phyloP scores from a whole-genome alignment of 2,113 vertebrate species.

The Monarcha castaneiventris region DNA sequence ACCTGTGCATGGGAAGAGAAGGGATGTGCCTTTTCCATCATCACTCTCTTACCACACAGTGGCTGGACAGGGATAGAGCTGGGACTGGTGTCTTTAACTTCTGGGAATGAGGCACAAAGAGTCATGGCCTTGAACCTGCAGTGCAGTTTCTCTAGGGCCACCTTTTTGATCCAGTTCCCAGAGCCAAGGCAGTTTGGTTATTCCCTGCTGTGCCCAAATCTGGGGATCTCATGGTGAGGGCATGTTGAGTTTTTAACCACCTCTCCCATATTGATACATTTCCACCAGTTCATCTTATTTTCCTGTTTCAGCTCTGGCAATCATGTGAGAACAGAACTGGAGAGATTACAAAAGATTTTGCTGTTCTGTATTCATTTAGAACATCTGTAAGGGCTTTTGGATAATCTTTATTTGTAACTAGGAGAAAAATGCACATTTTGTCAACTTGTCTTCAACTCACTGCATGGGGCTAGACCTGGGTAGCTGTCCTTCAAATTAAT shows the following conservation, averaged over 20 bases:
- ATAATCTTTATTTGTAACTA: constrained; percentile 25
- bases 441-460: constrained; percentile 4
- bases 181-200: neutral
- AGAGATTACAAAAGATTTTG: constrained; percentile 4
- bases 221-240: neutral
- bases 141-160: neutral
- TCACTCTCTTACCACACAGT: neutral
- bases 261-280: neutral
- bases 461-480: neutral
- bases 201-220: neutral
- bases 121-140: neutral
- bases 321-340: neutral
- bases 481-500: constrained; percentile 35
- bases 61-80: neutral
- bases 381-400: neutral
- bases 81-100: neutral
- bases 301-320: neutral
- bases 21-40: neutral
- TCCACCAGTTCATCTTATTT: neutral
- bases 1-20: neutral
- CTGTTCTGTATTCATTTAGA: neutral
- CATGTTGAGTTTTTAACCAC: neutral
- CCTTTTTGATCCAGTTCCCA: neutral
- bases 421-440: constrained; percentile 4
- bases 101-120: neutral